Base-by-base conservation (phyloP, 2,888 invertebrate genomes). In the Zygothrica quintamaculata region DNA sequence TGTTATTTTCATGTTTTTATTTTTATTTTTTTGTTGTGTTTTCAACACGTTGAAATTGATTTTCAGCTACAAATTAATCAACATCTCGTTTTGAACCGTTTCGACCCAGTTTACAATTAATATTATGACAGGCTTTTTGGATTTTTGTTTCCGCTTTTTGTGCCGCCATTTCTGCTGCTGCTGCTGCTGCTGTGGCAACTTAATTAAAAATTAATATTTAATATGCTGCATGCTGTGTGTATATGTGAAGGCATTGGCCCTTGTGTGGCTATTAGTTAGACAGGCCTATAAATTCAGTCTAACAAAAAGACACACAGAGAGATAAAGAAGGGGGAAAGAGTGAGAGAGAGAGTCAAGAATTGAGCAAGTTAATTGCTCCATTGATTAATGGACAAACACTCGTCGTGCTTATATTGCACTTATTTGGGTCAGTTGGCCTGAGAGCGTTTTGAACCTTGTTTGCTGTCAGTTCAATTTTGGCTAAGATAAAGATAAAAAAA, bases 201-300 rank as follows among this genome's bases (percentile, higher is more conserved):
- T 74, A 68, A 84, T 84, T 81, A 74, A 82, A 84, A 82, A 65
- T 78, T 65, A 65, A 78, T 72, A 84, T 81, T 84, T 81, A 66
- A 72, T 78, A 55, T 48, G 48, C 46, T 43, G 47, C 60, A 61
- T 39, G 52, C 55, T 52, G 60, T 43, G 57, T 43, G 37, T 42
- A 1, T 29, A 5, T 29, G n/a, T 29, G 29, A 9, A n/a, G 7
- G 31, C 16, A 8, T 25, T 1, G 13, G 9, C n/a, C 7, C 25
- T 18, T 25, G 12, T 40, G n/a, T n/a, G n/a, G n/a, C n/a, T 43
- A 59, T 65, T 71, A 55, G 69, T 73, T 70, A 65, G 68, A 55
- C 66, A 53, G 62, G 66, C 52, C 65, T 46, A 73, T 62, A 18
- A 33, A n/a, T 22, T 18, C 18, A 2, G n/a, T n/a, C n/a, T n/a